These are phyloP conservation scores for Drosophila birchii DNA, from an alignment of 2,888 invertebrate genomes.

Conservation along the genomic window DNA sequence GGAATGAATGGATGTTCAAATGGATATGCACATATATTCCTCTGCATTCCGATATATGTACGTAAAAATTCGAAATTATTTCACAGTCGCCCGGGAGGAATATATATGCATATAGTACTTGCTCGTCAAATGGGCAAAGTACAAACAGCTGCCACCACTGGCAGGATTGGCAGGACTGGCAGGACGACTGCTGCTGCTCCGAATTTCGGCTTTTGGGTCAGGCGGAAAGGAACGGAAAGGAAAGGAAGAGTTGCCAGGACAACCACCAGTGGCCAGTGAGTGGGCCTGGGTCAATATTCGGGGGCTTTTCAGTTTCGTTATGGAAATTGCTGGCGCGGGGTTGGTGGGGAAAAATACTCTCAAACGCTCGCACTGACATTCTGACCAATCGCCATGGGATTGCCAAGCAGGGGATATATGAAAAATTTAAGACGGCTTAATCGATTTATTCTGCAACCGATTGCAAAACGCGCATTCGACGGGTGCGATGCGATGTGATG, in stretches of 20 bases:
- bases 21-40: slow-evolving; percentile 10
- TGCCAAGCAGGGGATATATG: slow-evolving; percentile 6
- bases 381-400: slow-evolving; percentile 13
- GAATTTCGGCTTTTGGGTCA: slow-evolving; percentile 28
- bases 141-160: slow-evolving; percentile 27
- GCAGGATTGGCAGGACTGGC: neutral
- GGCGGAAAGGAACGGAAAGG: slow-evolving; percentile 9
- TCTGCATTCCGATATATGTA: neutral
- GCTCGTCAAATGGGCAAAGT: slow-evolving; percentile 37
- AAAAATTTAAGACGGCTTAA: slow-evolving; percentile 28
- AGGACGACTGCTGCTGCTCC: neutral
- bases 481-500: slow-evolving; percentile 5
- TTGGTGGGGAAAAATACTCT: neutral
- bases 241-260: slow-evolving; percentile 33
- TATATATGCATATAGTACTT: neutral
- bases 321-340: slow-evolving; percentile 26
- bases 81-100: slow-evolving; percentile 1
- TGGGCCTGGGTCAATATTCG: slow-evolving; percentile 26
- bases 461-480: slow-evolving; percentile 14
- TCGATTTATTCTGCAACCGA: slow-evolving; percentile 30
- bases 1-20: slow-evolving; percentile 24
- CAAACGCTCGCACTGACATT: slow-evolving; percentile 5
- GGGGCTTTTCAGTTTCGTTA: slow-evolving; percentile 40
- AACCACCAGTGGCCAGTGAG: neutral
- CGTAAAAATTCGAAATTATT: slow-evolving; percentile 17